Conservation (phyloP, 2,888 invertebrate genomes). For the Sphinx pinastri region DNA sequence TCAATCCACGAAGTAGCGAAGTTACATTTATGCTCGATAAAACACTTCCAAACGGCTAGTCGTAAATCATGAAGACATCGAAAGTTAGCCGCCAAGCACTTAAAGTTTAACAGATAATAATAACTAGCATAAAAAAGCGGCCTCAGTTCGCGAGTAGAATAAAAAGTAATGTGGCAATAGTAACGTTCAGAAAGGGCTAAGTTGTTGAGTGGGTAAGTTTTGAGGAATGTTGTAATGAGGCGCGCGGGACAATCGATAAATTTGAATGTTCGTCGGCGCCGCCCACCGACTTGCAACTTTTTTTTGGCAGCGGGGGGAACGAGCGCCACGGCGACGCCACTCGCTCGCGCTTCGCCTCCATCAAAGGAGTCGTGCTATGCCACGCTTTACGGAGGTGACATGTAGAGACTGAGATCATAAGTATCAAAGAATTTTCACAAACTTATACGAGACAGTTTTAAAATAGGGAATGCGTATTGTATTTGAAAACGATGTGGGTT, state of each 20-base stretch:
- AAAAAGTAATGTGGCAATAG: conserved; percentile 80
- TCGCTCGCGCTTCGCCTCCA: conserved; percentile 43
- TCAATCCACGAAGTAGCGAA: conserved; percentile 81
- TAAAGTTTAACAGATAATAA: conserved; percentile 84
- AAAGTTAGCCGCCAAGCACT: conserved; percentile 82
- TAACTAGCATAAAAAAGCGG: conserved; percentile 80
- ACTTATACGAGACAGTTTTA: too few species aligned
- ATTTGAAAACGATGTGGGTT: too few species aligned
- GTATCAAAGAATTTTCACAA: too few species aligned
- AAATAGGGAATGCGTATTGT: too few species aligned
- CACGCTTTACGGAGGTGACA: background rate
- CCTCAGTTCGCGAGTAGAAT: conserved; percentile 62
- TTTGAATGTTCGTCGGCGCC: conserved; percentile 83
- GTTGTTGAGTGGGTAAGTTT: conserved; percentile 78
- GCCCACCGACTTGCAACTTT: conserved; percentile 82
- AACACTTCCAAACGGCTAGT: conserved; percentile 79
- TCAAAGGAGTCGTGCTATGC: conserved; percentile 33
- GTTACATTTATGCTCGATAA: conserved; percentile 83
- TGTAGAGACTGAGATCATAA: background rate
- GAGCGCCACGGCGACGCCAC: conserved; percentile 76
- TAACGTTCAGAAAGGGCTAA: conserved; percentile 76
- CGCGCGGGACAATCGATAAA: conserved; percentile 82
- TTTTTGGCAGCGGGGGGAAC: conserved; percentile 76
- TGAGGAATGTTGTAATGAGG: conserved; percentile 82
- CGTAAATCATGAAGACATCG: conserved; percentile 81